phyloP scores from a whole-genome alignment of 2,113 vertebrate species.

The Dicrurus megarhynchus region DNA sequence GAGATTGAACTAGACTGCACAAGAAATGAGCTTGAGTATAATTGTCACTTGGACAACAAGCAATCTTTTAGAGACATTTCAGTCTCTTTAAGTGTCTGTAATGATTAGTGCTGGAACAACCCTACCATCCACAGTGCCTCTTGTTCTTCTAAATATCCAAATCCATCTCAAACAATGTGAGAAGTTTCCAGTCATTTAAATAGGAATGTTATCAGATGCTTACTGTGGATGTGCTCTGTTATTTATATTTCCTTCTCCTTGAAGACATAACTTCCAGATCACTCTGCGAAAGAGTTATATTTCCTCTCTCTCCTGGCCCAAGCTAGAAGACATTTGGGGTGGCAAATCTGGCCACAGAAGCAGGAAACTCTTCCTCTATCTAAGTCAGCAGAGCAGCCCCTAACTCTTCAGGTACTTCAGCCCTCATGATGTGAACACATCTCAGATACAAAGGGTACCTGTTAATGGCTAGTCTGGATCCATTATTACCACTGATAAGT shows the following conservation, averaged over 20 bases:
- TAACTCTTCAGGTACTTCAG: not conserved
- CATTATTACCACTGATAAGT: not conserved
- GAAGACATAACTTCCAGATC: not conserved
- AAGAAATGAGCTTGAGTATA: not conserved
- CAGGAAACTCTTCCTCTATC: not conserved
- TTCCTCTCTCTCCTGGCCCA: not conserved
- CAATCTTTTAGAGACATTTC: not conserved
- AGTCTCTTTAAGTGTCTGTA: not conserved
- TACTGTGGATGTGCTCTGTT: not conserved
- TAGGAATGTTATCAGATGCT: not conserved
- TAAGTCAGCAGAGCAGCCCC: not conserved
- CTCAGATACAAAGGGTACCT: not conserved
- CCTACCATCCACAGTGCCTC: not conserved
- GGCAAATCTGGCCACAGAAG: not conserved
- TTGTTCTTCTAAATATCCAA: not conserved
- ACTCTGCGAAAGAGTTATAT: not conserved
- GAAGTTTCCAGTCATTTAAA: not conserved
- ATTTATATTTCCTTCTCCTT: not conserved
- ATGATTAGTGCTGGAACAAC: not conserved
- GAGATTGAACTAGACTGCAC: not conserved
- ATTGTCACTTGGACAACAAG: not conserved
- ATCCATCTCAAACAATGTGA: not conserved
- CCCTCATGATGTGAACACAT: not conserved
- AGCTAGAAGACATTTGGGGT: not conserved
- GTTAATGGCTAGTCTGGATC: not conserved